These are phyloP conservation scores for Harpegnathos saltator DNA, from an alignment of 1,140 invertebrate species.

Conservation along the genomic window DNA sequence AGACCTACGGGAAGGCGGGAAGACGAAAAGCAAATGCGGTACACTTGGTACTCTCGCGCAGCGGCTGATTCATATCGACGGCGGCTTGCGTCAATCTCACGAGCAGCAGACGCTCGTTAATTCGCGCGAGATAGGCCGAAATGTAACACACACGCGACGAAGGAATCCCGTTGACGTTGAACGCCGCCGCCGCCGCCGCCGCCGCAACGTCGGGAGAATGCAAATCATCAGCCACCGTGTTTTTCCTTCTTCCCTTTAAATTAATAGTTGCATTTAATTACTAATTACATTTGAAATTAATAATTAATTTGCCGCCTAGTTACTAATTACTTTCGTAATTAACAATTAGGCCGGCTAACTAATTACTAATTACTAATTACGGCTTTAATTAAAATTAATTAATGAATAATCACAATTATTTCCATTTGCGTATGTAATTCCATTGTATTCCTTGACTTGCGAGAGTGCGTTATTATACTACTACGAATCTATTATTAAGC, in stretches of 20 bases:
- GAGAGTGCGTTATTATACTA: conserved; percentile 44
- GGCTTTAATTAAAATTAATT: conserved; percentile 61
- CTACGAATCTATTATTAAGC: conserved; percentile 55
- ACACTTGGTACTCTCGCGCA: background rate
- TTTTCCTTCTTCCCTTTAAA: conserved; percentile 37
- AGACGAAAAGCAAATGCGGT: background rate
- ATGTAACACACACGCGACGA: no score
- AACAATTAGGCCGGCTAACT: conserved; percentile 52
- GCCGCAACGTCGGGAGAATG: conserved; percentile 38
- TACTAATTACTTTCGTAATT: conserved; percentile 61
- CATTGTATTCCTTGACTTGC: conserved; percentile 55
- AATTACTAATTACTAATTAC: conserved; percentile 63
- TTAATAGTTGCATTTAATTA: conserved; percentile 59
- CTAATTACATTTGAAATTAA: conserved; percentile 60
- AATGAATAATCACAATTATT: conserved; percentile 61
- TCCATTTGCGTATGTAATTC: conserved; percentile 59
- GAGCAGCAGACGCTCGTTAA: background rate
- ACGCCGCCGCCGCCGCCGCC: no score
- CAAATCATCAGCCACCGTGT: no score
- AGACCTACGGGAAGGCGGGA: no score
- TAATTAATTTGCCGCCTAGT: conserved; percentile 55
- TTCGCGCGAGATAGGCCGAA: conserved; percentile 16
- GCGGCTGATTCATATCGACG: background rate
- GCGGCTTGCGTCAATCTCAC: background rate
- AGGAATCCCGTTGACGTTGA: no score